Base-by-base conservation (phyloP, 2,113 vertebrate genomes). In the Chamaetylas fuelleborni region DNA sequence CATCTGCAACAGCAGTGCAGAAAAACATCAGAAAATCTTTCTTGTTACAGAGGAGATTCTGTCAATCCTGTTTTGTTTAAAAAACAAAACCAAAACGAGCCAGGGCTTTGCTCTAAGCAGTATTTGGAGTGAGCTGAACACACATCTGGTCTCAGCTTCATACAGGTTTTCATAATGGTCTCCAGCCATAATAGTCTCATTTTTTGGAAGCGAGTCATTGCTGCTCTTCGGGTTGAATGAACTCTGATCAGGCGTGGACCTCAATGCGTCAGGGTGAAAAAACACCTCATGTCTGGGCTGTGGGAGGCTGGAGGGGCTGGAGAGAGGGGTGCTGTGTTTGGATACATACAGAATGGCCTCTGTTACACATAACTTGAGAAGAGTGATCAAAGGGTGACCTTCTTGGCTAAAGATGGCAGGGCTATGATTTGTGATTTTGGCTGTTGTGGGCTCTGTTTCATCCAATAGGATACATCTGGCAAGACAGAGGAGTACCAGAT, bases 71-170 rank as follows among this genome's bases (percentile, higher is more conserved):
- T 88, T 93, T 69, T 86, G 45, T 81, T 93, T 84, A 43, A 53
- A 72, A 86, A 86, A 24, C 72, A 88, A 69, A 82, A 43, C 5
- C 48, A 91, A 91, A 95, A 60, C 81, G 79, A 85, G 64, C 22
- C 53, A 64, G 61, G 19, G 43, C 50, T 73, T 90, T 86, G 79
- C 90, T 92, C 38, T 87, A 91, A 90, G 93, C 79, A 90, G 26
- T 71, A 73, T 81, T 58, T 93, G 90, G 85, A 86, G 66, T 58
- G 42, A 95, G 62, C 66, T 12, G 34, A 85, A 80, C 19, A 43
- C 81, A 95, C 88, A 94, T 90, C 90, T 96, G 92, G 85, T 91
- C 74, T 88, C 72, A 31, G 90, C 71, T 88, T 95, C 82, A 50
- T 1, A 1, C 67, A 76, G 64, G 79, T 74, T 93, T 96, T 96